phyloP scores from a whole-genome alignment of 2,797 vertebrate species.

The Aulostomus chinensis region DNA sequence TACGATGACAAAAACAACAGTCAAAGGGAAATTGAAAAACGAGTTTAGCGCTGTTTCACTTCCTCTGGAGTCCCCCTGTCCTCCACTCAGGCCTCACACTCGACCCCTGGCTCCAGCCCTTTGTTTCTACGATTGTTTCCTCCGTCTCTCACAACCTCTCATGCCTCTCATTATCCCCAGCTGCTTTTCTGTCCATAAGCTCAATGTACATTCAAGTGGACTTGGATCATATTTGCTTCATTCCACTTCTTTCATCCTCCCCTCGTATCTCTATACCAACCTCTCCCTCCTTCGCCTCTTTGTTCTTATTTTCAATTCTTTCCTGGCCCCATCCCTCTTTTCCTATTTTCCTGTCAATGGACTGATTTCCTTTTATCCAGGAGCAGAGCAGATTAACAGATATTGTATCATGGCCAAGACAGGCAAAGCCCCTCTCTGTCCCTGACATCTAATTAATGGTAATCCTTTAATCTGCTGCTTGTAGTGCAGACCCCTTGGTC shows the following conservation, averaged over 20 bases:
- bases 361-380: slow-evolving; percentile 86
- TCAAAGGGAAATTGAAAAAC: too few species aligned
- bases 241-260: slow-evolving; percentile 62
- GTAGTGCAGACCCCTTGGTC: slow-evolving; percentile 77
- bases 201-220: slow-evolving; percentile 75
- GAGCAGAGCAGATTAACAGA: slow-evolving; percentile 85
- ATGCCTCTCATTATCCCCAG: slow-evolving; percentile 63
- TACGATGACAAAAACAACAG: too few species aligned
- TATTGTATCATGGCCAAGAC: slow-evolving; percentile 87
- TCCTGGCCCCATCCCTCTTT: slow-evolving; percentile 67
- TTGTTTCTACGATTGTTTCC: slow-evolving; percentile 63
- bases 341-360: slow-evolving; percentile 81
- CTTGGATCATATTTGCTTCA: slow-evolving; percentile 60
- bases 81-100: slow-evolving; percentile 42
- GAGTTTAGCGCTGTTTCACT: background rate
- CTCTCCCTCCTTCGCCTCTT: slow-evolving; percentile 55
- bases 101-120: slow-evolving; percentile 50
- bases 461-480: slow-evolving; percentile 90
- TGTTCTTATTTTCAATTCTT: slow-evolving; percentile 71
- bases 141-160: slow-evolving; percentile 58
- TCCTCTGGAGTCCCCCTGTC: slow-evolving; percentile 9
- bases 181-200: slow-evolving; percentile 65
- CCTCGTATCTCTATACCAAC: slow-evolving; percentile 46
- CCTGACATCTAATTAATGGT: slow-evolving; percentile 89
- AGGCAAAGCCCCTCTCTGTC: slow-evolving; percentile 84